phyloP scores from a whole-genome alignment of 2,888 invertebrate genomes.

The Amblyjoppa fuscipennis region DNA sequence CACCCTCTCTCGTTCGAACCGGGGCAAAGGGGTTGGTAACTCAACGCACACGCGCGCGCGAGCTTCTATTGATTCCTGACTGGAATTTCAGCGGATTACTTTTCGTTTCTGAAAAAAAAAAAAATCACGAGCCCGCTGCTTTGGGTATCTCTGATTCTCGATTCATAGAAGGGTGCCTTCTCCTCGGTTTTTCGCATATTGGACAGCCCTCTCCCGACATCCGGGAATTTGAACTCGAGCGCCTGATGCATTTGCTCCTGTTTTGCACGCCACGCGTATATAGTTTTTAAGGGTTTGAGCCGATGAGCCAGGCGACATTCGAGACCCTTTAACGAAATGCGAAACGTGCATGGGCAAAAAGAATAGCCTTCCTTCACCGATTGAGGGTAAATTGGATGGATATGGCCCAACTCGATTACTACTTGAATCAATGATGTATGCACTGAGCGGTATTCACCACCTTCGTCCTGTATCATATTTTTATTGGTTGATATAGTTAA shows the following conservation, averaged over 20 bases:
- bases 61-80: constrained; percentile 73
- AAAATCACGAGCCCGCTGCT: constrained; percentile 6
- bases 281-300: not conserved
- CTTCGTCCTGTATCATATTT: no score
- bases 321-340: constrained; percentile 3
- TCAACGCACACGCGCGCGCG: constrained; percentile 60
- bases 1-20: constrained; percentile 3
- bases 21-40: constrained; percentile 19
- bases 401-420: not conserved
- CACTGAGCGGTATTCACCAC: no score
- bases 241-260: constrained; percentile 28
- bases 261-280: not conserved
- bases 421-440: not conserved
- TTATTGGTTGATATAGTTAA: no score
- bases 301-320: not conserved
- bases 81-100: constrained; percentile 73
- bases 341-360: not conserved
- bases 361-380: not conserved
- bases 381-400: not conserved
- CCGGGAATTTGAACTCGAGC: constrained; percentile 16
- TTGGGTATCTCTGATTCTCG: not conserved
- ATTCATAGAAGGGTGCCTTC: not conserved
- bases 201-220: not conserved
- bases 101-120: constrained; percentile 14
- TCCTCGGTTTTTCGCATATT: not conserved